These are phyloP conservation scores for Phylloscopus trochiloides DNA, from an alignment of 2,113 vertebrate species.

Conservation along the genomic window DNA sequence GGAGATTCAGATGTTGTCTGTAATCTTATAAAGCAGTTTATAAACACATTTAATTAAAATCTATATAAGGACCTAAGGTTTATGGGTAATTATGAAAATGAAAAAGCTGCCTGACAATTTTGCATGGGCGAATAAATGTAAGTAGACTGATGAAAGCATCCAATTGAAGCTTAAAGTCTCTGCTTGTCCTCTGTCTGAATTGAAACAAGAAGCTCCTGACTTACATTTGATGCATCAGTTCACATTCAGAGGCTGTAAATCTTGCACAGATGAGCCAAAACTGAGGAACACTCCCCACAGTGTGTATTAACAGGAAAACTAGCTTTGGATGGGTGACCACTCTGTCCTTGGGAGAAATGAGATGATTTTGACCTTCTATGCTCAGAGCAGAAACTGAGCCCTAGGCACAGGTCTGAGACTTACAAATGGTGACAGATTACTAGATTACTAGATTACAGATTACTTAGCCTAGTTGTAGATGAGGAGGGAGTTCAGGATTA, in stretches of 20 bases:
- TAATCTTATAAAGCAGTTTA: slow-evolving; percentile 1
- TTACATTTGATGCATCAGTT: not conserved
- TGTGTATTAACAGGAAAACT: not conserved
- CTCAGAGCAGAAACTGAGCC: not conserved
- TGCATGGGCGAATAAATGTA: not conserved
- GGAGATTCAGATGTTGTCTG: not conserved
- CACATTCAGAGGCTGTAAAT: not conserved
- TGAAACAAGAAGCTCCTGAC: not conserved
- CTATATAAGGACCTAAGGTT: not conserved
- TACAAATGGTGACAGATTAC: not conserved
- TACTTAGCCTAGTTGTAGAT: not conserved
- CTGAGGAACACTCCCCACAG: not conserved
- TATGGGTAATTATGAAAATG: not conserved
- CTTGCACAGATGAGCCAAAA: not conserved
- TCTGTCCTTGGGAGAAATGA: not conserved
- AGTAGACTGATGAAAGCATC: not conserved
- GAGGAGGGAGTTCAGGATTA: not conserved
- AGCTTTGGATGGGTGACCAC: not conserved
- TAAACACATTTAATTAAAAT: slow-evolving; percentile 35
- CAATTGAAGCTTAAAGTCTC: not conserved
- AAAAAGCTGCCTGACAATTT: not conserved
- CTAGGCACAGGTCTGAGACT: not conserved
- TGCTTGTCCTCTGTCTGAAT: not conserved
- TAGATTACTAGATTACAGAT: not conserved
- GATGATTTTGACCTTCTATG: not conserved